Conservation (phyloP, 2,888 invertebrate genomes). For the Apotomis capreana region DNA sequence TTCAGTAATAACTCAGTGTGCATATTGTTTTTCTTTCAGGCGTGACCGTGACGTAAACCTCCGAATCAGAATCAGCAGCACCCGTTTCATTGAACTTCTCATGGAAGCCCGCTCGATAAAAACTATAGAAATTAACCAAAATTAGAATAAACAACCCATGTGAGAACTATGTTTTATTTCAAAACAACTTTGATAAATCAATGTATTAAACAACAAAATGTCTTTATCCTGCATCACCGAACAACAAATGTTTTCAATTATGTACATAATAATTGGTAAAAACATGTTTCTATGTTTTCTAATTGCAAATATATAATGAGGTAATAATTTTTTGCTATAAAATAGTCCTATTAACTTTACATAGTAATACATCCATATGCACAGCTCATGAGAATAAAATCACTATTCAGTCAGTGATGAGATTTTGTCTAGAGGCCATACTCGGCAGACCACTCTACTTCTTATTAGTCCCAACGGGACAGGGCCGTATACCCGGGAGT, state of each 20-base stretch:
- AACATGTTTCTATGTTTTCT: background rate
- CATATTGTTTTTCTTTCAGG: constrained; percentile 50
- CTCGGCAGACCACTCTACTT: constrained; percentile 90
- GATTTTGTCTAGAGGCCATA: constrained; percentile 88
- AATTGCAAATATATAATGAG: too few species aligned
- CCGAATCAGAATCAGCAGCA: constrained; percentile 53
- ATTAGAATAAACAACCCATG: constrained; percentile 45
- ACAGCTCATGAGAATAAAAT: background rate
- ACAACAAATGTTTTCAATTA: background rate
- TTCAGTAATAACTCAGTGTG: background rate
- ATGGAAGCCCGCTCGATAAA: constrained; percentile 72
- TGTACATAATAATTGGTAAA: background rate
- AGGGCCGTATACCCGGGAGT: constrained; percentile 94
- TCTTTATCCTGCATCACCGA: background rate
- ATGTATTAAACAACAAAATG: background rate
- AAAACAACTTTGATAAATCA: background rate
- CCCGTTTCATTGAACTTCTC: constrained; percentile 57
- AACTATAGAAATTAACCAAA: constrained; percentile 72
- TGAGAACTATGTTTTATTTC: constrained; percentile 6
- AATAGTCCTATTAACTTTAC: too few species aligned
- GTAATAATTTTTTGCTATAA: too few species aligned
- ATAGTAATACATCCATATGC: too few species aligned
- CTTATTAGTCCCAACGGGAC: constrained; percentile 93
- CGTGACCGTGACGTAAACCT: constrained; percentile 57
- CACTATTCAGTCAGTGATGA: constrained; percentile 64